Conservation (phyloP, 2,113 vertebrate species). For the Paedocypris sp. region DNA sequence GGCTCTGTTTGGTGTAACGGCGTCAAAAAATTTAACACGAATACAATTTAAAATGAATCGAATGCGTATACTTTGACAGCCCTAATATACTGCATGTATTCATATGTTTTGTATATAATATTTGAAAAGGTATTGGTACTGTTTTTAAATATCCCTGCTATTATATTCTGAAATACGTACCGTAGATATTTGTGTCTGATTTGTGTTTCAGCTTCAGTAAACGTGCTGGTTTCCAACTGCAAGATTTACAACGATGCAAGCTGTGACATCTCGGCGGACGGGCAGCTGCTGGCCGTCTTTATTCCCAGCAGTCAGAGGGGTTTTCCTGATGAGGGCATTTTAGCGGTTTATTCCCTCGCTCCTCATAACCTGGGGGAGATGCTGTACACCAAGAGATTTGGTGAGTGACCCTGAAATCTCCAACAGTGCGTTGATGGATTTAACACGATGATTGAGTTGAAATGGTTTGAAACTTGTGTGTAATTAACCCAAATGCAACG, state of each 20-base stretch:
- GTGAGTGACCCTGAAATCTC: conserved; percentile 51
- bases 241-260: conserved; percentile 99
- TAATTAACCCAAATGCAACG: not conserved
- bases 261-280: conserved; percentile 94
- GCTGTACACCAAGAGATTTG: conserved; percentile 96
- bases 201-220: conserved; percentile 71
- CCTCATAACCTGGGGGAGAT: conserved; percentile 96
- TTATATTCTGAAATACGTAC: too few relatives aligned
- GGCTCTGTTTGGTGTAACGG: too few relatives aligned
- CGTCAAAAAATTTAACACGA: too few relatives aligned
- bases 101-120: too few relatives aligned
- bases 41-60: too few relatives aligned
- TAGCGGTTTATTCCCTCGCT: conserved; percentile 93
- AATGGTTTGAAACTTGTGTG: conserved; percentile 2
- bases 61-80: too few relatives aligned
- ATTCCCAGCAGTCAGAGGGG: conserved; percentile 95
- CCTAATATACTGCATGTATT: too few relatives aligned
- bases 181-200: not conserved
- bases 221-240: conserved; percentile 96
- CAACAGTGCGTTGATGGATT: not conserved
- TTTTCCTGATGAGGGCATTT: conserved; percentile 92
- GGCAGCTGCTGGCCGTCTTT: conserved; percentile 94
- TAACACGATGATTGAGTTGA: conserved; percentile 6
- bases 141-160: too few relatives aligned
- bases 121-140: too few relatives aligned